Percentiles rank a stretch among this genome's conserved stretches.
These are phyloP conservation scores for Ceratosolen fusciceps DNA, from an alignment of 1,140 invertebrate genomes.

Conservation along the genomic window DNA sequence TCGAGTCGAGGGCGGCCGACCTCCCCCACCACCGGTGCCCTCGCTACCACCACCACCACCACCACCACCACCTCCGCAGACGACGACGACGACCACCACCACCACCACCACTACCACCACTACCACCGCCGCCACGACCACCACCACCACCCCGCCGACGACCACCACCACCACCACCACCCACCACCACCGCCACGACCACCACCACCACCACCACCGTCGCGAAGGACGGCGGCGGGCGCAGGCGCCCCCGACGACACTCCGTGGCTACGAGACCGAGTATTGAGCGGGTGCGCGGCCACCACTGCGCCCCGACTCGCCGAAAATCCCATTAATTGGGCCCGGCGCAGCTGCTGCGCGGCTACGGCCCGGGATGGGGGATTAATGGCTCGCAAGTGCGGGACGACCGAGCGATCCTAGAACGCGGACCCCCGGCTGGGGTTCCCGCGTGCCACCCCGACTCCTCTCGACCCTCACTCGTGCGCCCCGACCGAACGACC, in stretches of 20 bases:
- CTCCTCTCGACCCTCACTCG: background rate
- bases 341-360: background rate
- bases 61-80: background rate
- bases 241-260: constrained; percentile 25
- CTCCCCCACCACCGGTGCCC: background rate
- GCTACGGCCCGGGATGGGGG: no score
- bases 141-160: background rate
- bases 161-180: background rate
- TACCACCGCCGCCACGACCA: background rate
- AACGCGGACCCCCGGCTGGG: background rate
- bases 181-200: background rate
- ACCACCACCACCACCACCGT: background rate
- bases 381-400: background rate
- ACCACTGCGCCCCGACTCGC: background rate
- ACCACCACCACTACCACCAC: background rate
- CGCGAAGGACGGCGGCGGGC: background rate
- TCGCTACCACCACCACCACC: background rate
- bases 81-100: background rate
- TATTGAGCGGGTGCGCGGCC: constrained; percentile 40
- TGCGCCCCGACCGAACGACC: no score
- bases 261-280: constrained; percentile 20
- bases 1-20: background rate
- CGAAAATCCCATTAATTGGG: constrained; percentile 46
- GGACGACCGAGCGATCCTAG: background rate
- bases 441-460: background rate